Conservation (phyloP, 2,888 invertebrate species). For the Chironomus riparius region DNA sequence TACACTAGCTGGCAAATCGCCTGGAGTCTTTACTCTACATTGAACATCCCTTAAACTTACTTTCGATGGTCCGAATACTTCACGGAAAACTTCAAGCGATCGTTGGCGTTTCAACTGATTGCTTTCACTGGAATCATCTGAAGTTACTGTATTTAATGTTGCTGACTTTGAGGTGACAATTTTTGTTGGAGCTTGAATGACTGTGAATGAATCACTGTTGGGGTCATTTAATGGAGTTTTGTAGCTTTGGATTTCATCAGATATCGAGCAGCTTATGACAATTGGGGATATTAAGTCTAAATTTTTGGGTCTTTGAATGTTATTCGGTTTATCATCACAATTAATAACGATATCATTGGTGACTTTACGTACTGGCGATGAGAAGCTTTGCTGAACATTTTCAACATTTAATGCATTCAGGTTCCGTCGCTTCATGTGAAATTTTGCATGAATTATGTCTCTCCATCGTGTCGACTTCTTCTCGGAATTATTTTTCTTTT, state of each 20-base stretch:
- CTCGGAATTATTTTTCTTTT: conserved; percentile 42
- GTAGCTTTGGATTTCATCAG: not conserved
- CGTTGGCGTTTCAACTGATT: conserved; percentile 49
- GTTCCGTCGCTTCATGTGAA: conserved; percentile 31
- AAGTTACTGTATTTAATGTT: conserved; percentile 30
- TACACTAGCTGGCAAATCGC: conserved; percentile 71
- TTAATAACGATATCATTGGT: not conserved
- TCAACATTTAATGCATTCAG: not conserved
- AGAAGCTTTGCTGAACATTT: not conserved
- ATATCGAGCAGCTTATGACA: not conserved
- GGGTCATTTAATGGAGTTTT: conserved; percentile 1
- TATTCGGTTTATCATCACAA: not conserved
- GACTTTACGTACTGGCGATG: conserved; percentile 6
- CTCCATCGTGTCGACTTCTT: conserved; percentile 41
- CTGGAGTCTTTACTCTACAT: conserved; percentile 70
- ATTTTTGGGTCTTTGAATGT: conserved; percentile 14
- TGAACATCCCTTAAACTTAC: conserved; percentile 66
- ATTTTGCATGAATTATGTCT: conserved; percentile 40
- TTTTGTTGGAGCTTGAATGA: conserved; percentile 35
- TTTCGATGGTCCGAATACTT: conserved; percentile 58
- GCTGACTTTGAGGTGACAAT: conserved; percentile 33
- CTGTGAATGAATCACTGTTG: not conserved
- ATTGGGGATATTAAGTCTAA: conserved; percentile 18
- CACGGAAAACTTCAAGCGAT: conserved; percentile 66
- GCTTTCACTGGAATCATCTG: conserved; percentile 33